A percentile compares a stretch with the other conserved stretches of the same genome.
Evolutionary conservation across 2,113 vertebrate genomes (phyloP).

Genomic region (Podarcis cretensis): DNA sequence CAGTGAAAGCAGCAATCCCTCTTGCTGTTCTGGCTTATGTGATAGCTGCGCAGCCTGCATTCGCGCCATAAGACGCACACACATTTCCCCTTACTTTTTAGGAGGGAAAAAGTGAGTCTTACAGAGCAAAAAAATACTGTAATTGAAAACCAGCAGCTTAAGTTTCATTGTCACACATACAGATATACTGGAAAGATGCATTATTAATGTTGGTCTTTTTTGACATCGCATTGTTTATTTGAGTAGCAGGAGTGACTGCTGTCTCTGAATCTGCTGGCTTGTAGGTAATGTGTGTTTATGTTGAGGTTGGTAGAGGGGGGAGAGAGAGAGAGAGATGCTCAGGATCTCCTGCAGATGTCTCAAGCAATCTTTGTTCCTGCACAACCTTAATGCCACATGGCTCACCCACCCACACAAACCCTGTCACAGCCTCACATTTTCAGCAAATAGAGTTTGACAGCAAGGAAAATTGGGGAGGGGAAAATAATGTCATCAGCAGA

Average conservation of each 20-base stretch:
- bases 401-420: constrained; percentile 26
- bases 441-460: constrained; percentile 52
- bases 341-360: neutral
- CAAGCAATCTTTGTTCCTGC: neutral
- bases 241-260: accelerated
- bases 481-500: neutral
- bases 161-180: neutral
- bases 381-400: neutral
- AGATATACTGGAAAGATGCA: accelerated
- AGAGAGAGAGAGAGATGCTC: too few relatives aligned
- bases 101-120: too few relatives aligned
- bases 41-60: too few relatives aligned
- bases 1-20: too few relatives aligned
- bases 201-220: accelerated
- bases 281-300: neutral
- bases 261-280: neutral
- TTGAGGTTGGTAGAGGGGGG: too few relatives aligned
- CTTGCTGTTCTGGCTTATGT: too few relatives aligned
- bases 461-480: neutral
- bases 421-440: constrained; percentile 35
- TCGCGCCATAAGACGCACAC: too few relatives aligned
- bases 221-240: neutral
- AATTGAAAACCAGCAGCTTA: neutral
- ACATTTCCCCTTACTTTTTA: too few relatives aligned
- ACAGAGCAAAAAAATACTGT: too few relatives aligned